Base-by-base conservation (phyloP, 2,888 invertebrate genomes). In the Harpalus rufipes region DNA sequence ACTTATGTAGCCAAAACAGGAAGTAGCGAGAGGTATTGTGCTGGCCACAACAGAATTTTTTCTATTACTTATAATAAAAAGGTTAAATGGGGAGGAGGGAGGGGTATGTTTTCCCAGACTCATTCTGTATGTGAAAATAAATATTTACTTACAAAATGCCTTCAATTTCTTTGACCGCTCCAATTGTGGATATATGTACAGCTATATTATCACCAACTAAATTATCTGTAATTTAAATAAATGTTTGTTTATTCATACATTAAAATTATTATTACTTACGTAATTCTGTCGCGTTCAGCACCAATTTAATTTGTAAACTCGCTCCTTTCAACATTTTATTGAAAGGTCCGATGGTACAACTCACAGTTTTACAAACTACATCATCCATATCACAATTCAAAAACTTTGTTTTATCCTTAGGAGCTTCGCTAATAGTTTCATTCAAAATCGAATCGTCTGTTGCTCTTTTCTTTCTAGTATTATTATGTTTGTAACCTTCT, bases 281-380 rank as follows among this genome's bases (percentile, higher is more conserved):
- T 39, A 85, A 8, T 56, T 80, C 5, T 7, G 8, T 79, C 7
- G 58, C 41, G 12, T 85, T 72, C 32, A 85, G n/a, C 18, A 85
- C 68, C 85, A 85, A 72, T 39, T 80, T 80, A 12, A 85, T 68
- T 58, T 80, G 58, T 10, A 85, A 58, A 68, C 72, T 79, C 7
- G 85, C 79, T n/a, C 61, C 78, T 18, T 84, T 84, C 6, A 63
- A 7, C 10, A 41, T 32, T 72, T 72, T 56, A 39, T 14, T 72
- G 41, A 85, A 85, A 41, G 85, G 85, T 7, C 79, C 80, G 51
- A 80, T 25, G 8, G 21, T 41, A 72, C 85, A 85, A 7, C 58
- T 68, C 4, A 85, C 7, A n/a, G 16, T 72, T 68, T 72, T 85
- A 44, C 85, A 85, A 39, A 72, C 21, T 16, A 85, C 41, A 3